Evolutionary conservation across 2,888 invertebrate species (phyloP).

Genomic region (Dermolepida albohirtum): DNA sequence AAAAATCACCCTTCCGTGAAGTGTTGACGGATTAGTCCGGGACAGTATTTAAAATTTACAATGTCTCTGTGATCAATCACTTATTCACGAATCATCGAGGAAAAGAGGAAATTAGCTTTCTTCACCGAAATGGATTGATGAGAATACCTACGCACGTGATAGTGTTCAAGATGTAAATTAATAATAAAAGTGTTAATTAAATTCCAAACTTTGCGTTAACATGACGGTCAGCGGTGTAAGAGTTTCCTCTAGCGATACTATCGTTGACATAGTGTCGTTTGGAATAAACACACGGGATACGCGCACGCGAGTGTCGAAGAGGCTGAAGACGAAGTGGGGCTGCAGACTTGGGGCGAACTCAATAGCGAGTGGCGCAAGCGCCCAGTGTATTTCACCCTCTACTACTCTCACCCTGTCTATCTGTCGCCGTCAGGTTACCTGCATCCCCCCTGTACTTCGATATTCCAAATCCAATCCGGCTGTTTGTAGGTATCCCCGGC

Average conservation of each 20-base stretch:
- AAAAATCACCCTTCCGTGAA: conserved; percentile 1
- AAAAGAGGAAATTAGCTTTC: no score
- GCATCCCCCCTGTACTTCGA: conserved; percentile 66
- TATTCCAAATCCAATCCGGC: conserved; percentile 70
- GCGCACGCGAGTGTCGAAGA: conserved; percentile 45
- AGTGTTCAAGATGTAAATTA: conserved; percentile 50
- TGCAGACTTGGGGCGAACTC: conserved; percentile 63
- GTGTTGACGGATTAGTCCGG: background rate
- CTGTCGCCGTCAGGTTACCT: conserved; percentile 65
- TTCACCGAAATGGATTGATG: no score
- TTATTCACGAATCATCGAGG: no score
- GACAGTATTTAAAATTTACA: no score
- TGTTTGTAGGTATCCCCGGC: conserved; percentile 58
- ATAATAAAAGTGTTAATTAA: conserved; percentile 57
- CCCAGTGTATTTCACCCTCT: conserved; percentile 50
- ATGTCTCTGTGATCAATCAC: no score
- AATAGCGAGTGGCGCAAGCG: conserved; percentile 67
- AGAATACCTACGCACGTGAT: conserved; percentile 9
- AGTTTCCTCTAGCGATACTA: conserved; percentile 50
- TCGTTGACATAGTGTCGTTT: conserved; percentile 46
- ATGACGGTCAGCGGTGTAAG: conserved; percentile 50
- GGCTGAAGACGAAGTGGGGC: conserved; percentile 65
- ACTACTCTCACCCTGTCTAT: conserved; percentile 59
- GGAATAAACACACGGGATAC: conserved; percentile 39
- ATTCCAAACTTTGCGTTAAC: conserved; percentile 58